A percentile compares a stretch with the other conserved stretches of the same genome.
These are phyloP conservation scores for Corythornis vintsioides DNA, from an alignment of 2,113 vertebrate genomes.

Conservation along the genomic window DNA sequence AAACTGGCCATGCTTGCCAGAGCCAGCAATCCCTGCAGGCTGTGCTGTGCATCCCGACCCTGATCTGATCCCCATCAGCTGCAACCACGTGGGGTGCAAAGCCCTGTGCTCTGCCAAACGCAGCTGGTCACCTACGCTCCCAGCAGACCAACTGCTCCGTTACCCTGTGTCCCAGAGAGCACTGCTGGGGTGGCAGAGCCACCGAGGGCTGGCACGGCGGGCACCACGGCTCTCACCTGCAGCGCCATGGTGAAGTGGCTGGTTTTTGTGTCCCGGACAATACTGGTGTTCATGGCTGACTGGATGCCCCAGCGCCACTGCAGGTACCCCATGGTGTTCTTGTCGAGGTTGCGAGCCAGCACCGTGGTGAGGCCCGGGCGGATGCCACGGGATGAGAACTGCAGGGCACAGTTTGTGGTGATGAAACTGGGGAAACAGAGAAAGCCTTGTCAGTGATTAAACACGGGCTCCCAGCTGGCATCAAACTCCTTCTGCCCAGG, in stretches of 20 bases:
- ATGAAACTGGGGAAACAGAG: conserved; percentile 80
- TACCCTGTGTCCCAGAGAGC: not conserved
- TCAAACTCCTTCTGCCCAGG: not conserved
- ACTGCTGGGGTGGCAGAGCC: not conserved
- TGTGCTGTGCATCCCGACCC: not conserved
- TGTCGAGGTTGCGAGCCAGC: conserved; percentile 92
- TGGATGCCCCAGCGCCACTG: conserved; percentile 97
- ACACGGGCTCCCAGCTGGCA: not conserved
- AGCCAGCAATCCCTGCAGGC: not conserved
- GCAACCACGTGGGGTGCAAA: rapidly evolving
- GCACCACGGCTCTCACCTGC: conserved; percentile 79
- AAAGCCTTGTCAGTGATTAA: not conserved
- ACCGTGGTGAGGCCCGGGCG: conserved; percentile 90
- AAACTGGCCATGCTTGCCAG: not conserved
- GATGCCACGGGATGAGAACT: conserved; percentile 91
- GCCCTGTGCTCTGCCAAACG: not conserved
- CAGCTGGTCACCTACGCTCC: rapidly evolving
- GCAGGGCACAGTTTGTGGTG: conserved; percentile 91
- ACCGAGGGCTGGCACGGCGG: no score
- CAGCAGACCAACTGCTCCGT: not conserved
- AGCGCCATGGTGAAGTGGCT: conserved; percentile 91
- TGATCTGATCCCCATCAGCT: not conserved
- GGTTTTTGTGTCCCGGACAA: conserved; percentile 94
- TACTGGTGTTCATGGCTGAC: conserved; percentile 96
- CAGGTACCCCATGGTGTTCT: conserved; percentile 97